Conservation (phyloP, 2,113 vertebrate genomes). For the Channa maculata region DNA sequence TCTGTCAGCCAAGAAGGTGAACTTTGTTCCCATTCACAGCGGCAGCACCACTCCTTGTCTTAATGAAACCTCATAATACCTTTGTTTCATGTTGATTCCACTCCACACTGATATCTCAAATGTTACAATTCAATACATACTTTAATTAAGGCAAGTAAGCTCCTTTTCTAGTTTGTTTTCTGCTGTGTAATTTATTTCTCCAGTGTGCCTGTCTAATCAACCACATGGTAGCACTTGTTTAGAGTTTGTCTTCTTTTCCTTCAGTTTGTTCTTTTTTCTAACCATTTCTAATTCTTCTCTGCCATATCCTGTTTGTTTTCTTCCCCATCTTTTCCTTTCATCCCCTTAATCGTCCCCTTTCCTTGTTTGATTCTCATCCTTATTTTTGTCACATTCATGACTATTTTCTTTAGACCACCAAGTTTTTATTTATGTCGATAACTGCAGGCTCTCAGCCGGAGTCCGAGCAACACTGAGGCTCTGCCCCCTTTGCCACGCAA, state of each 20-base stretch:
- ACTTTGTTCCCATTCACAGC: slow-evolving; percentile 41
- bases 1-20: slow-evolving; percentile 93
- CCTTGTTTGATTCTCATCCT: slow-evolving; percentile 63
- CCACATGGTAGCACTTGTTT: slow-evolving; percentile 70
- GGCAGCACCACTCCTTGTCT: slow-evolving; percentile 29
- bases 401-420: slow-evolving; percentile 94
- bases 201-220: slow-evolving; percentile 69
- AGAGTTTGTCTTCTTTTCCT: slow-evolving; percentile 80
- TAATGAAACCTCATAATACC: slow-evolving; percentile 35
- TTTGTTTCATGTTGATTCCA: slow-evolving; percentile 54
- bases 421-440: slow-evolving; percentile 99
- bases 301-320: slow-evolving; percentile 79
- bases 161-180: slow-evolving; percentile 17
- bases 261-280: slow-evolving; percentile 84
- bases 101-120: slow-evolving; percentile 48
- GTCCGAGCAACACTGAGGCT: slow-evolving; percentile 87
- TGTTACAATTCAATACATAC: slow-evolving; percentile 38
- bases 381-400: slow-evolving; percentile 87
- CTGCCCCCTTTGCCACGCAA: slow-evolving; percentile 78
- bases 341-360: slow-evolving; percentile 62
- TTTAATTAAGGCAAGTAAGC: slow-evolving; percentile 33
- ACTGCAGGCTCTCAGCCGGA: slow-evolving; percentile 92
- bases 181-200: slow-evolving; percentile 41
- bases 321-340: slow-evolving; percentile 70
- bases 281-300: slow-evolving; percentile 87